Evolutionary conservation across 1,140 invertebrate species (phyloP).

Genomic region (Tyrophagus putrescentiae): DNA sequence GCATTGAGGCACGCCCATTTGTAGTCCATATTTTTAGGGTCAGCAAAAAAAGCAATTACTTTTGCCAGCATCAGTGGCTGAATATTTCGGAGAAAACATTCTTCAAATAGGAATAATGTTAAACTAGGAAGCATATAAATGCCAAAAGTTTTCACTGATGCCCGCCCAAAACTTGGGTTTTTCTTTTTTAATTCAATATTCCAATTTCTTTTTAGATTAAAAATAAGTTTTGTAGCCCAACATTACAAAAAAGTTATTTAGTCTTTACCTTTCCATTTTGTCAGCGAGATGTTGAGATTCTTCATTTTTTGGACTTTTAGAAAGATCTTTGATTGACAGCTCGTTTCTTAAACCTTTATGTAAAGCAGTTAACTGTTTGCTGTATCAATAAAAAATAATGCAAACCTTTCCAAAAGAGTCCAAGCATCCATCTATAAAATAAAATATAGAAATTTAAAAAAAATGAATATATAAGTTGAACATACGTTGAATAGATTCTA

Average conservation of each 20-base stretch:
- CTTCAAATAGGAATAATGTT: conserved; percentile 10
- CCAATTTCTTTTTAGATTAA: conserved; percentile 16
- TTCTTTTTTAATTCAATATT: conserved; percentile 10
- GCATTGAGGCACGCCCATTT: conserved; percentile 5
- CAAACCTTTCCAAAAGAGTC: too few species aligned
- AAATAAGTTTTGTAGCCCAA: not conserved
- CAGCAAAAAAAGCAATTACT: conserved; percentile 14
- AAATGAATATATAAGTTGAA: conserved; percentile 1
- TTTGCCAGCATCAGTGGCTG: conserved; percentile 16
- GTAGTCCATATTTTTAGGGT: not conserved
- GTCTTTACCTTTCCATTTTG: conserved; percentile 12
- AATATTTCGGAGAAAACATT: conserved; percentile 3
- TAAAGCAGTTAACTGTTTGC: too few species aligned
- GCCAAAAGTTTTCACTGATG: conserved; percentile 18
- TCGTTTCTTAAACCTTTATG: conserved; percentile 9
- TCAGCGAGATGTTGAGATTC: conserved; percentile 3
- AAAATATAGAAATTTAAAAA: not conserved
- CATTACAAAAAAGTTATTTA: not conserved
- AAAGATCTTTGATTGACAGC: conserved; percentile 3
- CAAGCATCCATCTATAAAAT: conserved; percentile 13
- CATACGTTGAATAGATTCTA: conserved; percentile 8
- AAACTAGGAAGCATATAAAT: conserved; percentile 2
- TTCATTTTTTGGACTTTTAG: conserved; percentile 1
- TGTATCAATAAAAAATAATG: too few species aligned
- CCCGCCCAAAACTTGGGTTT: conserved; percentile 19